Base-by-base conservation (phyloP, 2,113 vertebrate genomes). In the Pseudopipra pipra region DNA sequence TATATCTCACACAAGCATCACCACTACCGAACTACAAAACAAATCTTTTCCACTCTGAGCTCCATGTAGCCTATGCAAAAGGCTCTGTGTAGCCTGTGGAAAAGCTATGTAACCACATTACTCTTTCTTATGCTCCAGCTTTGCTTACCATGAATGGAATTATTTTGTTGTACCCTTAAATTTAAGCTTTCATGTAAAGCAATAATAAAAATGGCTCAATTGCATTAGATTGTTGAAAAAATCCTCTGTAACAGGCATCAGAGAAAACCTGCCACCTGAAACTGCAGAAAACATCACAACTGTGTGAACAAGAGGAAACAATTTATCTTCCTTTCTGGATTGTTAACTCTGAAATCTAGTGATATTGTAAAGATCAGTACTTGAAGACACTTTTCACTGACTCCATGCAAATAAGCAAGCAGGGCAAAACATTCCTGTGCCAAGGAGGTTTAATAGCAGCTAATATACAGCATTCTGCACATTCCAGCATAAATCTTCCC, bases 391-490 rank as follows among this genome's bases (percentile, higher is more conserved):
- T 76, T 90, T 68, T 89, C 46, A 58, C 66, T 44, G 47, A 74
- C 59, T 77, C 46, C 30, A 80, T 14, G 14, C 63, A 94, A 88
- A 92, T 33, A 87, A 92, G 77, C 65, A 90, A 47, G 68, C 14
- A 3, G 4, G 33, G 15, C 56, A 67, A 95, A 87, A 96, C 30
- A 52, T 56, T 77, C 63, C 33, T 86, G 55, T 68, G 65, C 90
- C 61, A 84, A 68, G 33, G 27, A 85, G 52, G 72, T 73, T 93
- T 92, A 85, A 74, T 14, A 91, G 72, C 72, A 93, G 87, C 79
- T 90, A 90, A 96, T 96, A 90, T 67, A 90, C 75, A 95, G 68
- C 88, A 81, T 88, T 96, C 76, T 92, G 65, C 76, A 75, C 70
- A 35, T 96, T 94, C 65, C 85, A 75, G 62, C 37, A 31, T n/a